Percentiles rank a stretch among this genome's conserved stretches.
phyloP scores from a whole-genome alignment of 2,113 vertebrate genomes.

The Serilophus lunatus region DNA sequence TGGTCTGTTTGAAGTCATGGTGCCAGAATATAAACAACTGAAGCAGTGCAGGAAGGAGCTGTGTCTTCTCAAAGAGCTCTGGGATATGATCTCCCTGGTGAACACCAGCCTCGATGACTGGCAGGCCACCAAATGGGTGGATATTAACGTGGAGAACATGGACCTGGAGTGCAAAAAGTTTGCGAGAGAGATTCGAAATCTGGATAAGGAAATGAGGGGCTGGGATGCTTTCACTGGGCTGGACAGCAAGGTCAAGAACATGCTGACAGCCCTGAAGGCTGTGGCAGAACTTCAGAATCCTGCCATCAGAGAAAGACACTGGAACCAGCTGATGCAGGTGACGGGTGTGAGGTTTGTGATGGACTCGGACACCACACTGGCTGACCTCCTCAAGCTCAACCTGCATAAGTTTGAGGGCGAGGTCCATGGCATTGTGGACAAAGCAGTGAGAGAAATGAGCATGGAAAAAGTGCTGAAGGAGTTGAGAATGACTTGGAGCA shows the following conservation, averaged over 20 bases:
- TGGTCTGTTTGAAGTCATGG: slow-evolving; percentile 86
- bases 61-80: slow-evolving; percentile 83
- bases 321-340: slow-evolving; percentile 88
- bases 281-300: slow-evolving; percentile 91
- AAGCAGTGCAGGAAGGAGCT: slow-evolving; percentile 85
- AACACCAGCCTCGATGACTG: slow-evolving; percentile 81
- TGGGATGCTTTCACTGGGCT: slow-evolving; percentile 90
- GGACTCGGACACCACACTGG: slow-evolving; percentile 80
- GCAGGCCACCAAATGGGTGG: slow-evolving; percentile 84
- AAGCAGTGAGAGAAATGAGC: slow-evolving; percentile 83
- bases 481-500: slow-evolving; percentile 79
- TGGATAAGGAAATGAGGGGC: slow-evolving; percentile 86
- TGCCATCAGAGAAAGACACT: slow-evolving; percentile 88
- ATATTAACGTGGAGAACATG: slow-evolving; percentile 90
- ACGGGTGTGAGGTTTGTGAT: slow-evolving; percentile 84
- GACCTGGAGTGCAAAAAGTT: slow-evolving; percentile 88
- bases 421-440: slow-evolving; percentile 89
- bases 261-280: slow-evolving; percentile 81
- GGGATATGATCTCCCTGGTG: slow-evolving; percentile 84
- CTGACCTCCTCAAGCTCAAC: slow-evolving; percentile 87
- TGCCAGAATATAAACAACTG: slow-evolving; percentile 88
- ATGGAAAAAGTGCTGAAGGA: slow-evolving; percentile 85
- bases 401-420: slow-evolving; percentile 91
- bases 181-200: slow-evolving; percentile 78
- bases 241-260: slow-evolving; percentile 85